Conservation (phyloP, 2,888 invertebrate genomes). For the Sinodicranocentrus sp. region DNA sequence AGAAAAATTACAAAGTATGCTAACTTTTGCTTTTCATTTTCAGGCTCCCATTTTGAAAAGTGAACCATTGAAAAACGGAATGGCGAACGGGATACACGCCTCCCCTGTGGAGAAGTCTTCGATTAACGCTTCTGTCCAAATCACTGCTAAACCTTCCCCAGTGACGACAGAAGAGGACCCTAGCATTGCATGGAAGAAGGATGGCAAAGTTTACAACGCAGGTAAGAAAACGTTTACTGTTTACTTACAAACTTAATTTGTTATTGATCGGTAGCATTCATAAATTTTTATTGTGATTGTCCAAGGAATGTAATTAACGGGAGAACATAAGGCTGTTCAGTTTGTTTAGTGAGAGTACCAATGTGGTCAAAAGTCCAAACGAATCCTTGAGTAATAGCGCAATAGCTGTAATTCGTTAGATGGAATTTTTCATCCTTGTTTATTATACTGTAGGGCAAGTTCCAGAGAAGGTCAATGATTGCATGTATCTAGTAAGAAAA, state of each 20-base stretch:
- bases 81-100: constrained; percentile 65
- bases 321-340: not conserved
- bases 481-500: not conserved
- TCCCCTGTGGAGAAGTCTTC: constrained; percentile 59
- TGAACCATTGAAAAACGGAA: constrained; percentile 67
- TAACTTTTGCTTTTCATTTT: no score
- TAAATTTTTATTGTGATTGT: no score
- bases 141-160: constrained; percentile 38
- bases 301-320: not conserved
- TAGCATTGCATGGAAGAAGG: constrained; percentile 73
- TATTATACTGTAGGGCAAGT: no score
- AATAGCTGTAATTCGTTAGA: not conserved
- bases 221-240: constrained; percentile 55
- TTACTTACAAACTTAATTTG: no score
- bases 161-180: constrained; percentile 67
- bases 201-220: constrained; percentile 70
- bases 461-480: constrained; percentile 14
- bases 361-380: not conserved
- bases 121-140: constrained; percentile 51
- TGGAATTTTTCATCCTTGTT: no score
- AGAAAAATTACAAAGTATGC: no score
- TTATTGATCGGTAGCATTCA: not conserved
- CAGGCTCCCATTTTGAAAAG: constrained; percentile 56
- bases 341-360: not conserved
- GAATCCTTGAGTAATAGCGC: no score